phyloP scores from a whole-genome alignment of 1,140 invertebrate species.

The Drosophila ogumai region DNA sequence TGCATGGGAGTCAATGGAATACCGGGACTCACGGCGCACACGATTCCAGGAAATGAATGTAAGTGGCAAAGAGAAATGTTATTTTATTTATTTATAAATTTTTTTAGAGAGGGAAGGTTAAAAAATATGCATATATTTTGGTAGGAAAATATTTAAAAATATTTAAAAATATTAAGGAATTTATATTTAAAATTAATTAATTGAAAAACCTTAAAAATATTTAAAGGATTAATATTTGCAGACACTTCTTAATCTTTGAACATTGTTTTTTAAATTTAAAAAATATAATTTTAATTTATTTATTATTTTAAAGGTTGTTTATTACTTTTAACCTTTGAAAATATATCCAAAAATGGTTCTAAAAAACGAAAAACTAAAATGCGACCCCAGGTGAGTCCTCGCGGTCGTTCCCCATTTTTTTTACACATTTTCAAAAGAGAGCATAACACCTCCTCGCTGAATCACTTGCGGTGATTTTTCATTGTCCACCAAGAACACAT shows the following conservation, averaged over 20 bases:
- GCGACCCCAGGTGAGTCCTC: conserved; percentile 46
- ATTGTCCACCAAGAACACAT: conserved; percentile 72
- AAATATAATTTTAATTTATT: neutral
- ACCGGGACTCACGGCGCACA: conserved; percentile 78
- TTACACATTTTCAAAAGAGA: neutral
- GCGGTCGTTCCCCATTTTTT: neutral
- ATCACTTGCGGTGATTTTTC: conserved; percentile 75
- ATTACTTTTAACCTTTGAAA: neutral
- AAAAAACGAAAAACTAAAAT: conserved; percentile 2
- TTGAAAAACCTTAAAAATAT: neutral
- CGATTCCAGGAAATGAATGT: conserved; percentile 91
- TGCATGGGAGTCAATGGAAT: conserved; percentile 84
- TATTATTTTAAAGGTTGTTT: neutral
- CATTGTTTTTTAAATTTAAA: neutral
- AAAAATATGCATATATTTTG: too few species aligned
- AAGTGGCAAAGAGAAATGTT: conserved; percentile 84
- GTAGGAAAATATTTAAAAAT: too few species aligned
- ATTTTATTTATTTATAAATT: conserved; percentile 10
- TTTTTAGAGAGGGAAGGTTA: neutral
- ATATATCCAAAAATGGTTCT: neutral
- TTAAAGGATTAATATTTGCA: neutral
- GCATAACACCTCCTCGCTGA: neutral
- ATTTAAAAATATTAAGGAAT: neutral
- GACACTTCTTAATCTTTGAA: accelerated
- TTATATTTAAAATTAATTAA: neutral